Conservation (phyloP, 1,140 invertebrate species). For the Ephestia elutella region DNA sequence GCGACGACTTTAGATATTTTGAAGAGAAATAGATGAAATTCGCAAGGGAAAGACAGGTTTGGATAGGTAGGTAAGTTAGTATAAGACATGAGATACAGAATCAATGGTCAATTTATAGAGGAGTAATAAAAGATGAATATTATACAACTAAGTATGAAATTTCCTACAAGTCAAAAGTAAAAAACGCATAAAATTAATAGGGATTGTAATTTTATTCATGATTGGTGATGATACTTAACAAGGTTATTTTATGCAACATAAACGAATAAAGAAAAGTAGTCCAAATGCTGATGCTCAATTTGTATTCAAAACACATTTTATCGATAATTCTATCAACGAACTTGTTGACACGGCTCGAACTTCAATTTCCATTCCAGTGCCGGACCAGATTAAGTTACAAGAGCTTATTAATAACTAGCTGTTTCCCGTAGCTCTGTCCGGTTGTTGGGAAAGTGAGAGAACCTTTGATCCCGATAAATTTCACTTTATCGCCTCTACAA, state of each 20-base stretch:
- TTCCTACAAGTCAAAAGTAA: no score
- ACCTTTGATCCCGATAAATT: conserved; percentile 1
- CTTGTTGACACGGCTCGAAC: not conserved
- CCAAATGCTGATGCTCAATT: not conserved
- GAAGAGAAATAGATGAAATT: no score
- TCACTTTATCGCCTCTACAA: not conserved
- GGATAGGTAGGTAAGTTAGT: no score
- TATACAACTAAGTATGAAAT: no score
- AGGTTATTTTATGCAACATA: not conserved
- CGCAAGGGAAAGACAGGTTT: no score
- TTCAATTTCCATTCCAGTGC: conserved; percentile 1
- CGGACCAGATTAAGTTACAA: conserved; percentile 4
- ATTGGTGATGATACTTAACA: not conserved
- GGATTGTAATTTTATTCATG: no score
- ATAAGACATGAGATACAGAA: no score
- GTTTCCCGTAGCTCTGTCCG: not conserved
- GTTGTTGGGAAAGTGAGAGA: not conserved
- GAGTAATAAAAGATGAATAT: not conserved
- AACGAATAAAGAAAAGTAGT: not conserved
- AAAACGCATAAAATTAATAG: no score
- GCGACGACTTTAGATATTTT: no score
- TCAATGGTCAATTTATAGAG: no score
- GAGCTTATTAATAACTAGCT: conserved; percentile 2
- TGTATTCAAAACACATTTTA: conserved; percentile 10
- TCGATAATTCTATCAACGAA: conserved; percentile 6